These are phyloP conservation scores for Eurytemora carolleeae DNA, from an alignment of 1,140 invertebrate genomes.

Conservation along the genomic window DNA sequence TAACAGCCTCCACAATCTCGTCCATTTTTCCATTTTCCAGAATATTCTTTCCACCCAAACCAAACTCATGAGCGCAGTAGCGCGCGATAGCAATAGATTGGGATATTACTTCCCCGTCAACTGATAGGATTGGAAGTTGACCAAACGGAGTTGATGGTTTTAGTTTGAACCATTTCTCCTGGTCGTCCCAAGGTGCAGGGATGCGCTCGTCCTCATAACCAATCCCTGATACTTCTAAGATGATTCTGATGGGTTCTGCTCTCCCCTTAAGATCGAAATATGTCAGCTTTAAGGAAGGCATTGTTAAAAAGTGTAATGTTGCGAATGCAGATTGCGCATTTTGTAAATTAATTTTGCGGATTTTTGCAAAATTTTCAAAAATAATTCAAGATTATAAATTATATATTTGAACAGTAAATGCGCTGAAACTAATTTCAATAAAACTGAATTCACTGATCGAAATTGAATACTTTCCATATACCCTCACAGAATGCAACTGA, in stretches of 20 bases:
- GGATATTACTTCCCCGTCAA: conserved; percentile 13
- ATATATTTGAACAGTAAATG: too few species aligned
- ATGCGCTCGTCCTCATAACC: neutral
- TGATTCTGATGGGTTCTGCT: neutral
- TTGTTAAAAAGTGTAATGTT: too few species aligned
- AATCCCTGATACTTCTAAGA: neutral
- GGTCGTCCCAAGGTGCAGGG: neutral
- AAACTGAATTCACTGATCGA: too few species aligned
- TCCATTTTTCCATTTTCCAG: neutral
- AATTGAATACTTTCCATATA: too few species aligned
- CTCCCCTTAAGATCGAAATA: neutral
- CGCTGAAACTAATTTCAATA: too few species aligned
- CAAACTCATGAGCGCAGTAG: conserved; percentile 17
- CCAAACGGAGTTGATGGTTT: conserved; percentile 16
- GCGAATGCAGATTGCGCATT: too few species aligned
- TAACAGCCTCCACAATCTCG: neutral
- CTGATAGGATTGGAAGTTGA: conserved; percentile 13
- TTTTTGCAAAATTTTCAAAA: too few species aligned
- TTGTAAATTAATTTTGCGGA: too few species aligned
- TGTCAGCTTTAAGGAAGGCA: neutral
- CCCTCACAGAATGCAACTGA: too few species aligned
- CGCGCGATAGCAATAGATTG: conserved; percentile 15
- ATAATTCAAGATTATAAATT: too few species aligned
- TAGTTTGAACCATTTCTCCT: neutral
- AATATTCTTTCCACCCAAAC: conserved; percentile 5